phyloP scores from a whole-genome alignment of 2,888 invertebrate species.

The Dermolepida albohirtum region DNA sequence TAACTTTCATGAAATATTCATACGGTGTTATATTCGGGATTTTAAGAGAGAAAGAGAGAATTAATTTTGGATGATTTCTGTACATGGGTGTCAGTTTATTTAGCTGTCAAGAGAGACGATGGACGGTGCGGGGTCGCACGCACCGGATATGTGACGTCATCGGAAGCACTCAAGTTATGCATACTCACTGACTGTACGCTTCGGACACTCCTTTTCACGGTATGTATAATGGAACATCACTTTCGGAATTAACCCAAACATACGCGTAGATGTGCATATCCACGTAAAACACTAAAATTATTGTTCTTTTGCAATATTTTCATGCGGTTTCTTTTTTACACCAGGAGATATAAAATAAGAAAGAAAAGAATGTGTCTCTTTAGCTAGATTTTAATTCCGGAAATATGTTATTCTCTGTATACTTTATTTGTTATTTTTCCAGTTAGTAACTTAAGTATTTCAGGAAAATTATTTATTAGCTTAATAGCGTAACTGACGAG shows the following conservation, averaged over 20 bases:
- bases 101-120: slow-evolving; percentile 26
- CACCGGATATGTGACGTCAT: slow-evolving; percentile 55
- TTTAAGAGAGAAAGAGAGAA: slow-evolving; percentile 25
- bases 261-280: not conserved
- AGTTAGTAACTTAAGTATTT: too few species aligned
- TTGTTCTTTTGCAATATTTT: too few species aligned
- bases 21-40: slow-evolving; percentile 19
- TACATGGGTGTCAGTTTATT: slow-evolving; percentile 30
- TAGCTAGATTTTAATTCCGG: too few species aligned
- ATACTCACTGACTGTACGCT: slow-evolving; percentile 48
- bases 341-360: too few species aligned
- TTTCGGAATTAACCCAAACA: slow-evolving; percentile 24
- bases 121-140: slow-evolving; percentile 41
- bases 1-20: slow-evolving; percentile 38
- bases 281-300: too few species aligned
- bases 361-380: too few species aligned
- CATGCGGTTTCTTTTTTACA: too few species aligned
- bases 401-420: too few species aligned
- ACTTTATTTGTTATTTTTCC: too few species aligned
- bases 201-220: slow-evolving; percentile 55
- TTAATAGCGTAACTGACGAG: too few species aligned
- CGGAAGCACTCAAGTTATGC: slow-evolving; percentile 55
- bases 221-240: slow-evolving; percentile 51
- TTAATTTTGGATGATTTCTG: slow-evolving; percentile 28
- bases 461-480: too few species aligned